Base-by-base conservation (phyloP, 2,113 vertebrate genomes). In the Peucedramus taeniatus region DNA sequence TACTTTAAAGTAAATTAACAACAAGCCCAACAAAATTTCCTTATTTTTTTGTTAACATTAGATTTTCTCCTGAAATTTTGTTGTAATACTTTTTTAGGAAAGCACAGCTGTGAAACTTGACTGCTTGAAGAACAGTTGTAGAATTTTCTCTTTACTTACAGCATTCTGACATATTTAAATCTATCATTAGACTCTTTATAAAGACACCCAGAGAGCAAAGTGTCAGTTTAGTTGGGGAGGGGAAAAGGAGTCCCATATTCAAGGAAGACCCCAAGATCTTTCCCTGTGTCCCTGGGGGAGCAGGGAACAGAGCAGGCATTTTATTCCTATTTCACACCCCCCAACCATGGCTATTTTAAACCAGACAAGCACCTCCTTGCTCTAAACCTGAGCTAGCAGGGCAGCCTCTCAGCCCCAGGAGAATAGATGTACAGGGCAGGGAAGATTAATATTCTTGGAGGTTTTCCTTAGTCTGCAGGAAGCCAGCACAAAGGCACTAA, bases 401-500 rank as follows among this genome's bases (percentile, higher is more conserved):
- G 44, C 74, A 87, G 69, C 18, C 79, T 64, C 9, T 47, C 28
- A 45, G 89, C 76, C 76, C 2, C 17, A 7, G 40, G 75, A 83
- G 75, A 71, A 45, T 2, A 40, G 75, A 76, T 24, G 70, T 14
- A 27, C 49, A 78, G 89, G 74, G 42, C 68, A 74, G 83, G 63
- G n/a, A 85, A 60, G 65, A 93, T 93, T 83, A 78, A 95, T 81
- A n/a, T 71, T 94, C 86, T 44, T 37, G 37, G 15, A 89, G 86
- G 87, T 97, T 97, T 90, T 71, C 95, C 94, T 97, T 50, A 83
- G 85, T 49, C 54, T 77, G 91, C 94, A 90, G 88, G 95, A 96
- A 97, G 79, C 24, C 88, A 90, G 88, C 88, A 96, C 88, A 87
- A 95, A 95, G 86, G 93, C 93, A 82, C 85, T 96, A 97, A 97